phyloP scores from a whole-genome alignment of 2,113 vertebrate species.

The Vulpes ferrilata region DNA sequence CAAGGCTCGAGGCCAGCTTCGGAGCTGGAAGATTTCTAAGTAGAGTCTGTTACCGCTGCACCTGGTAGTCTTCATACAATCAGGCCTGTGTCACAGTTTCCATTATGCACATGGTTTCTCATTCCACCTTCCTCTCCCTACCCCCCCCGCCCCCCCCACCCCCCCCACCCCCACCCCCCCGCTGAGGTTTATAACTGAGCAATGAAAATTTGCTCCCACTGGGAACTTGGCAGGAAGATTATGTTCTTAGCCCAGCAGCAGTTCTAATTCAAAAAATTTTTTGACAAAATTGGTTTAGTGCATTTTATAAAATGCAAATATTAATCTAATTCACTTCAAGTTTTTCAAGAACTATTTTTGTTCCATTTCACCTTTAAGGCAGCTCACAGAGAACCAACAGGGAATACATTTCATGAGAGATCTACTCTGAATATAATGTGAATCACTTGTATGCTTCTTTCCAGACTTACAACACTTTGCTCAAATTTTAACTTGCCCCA shows the following conservation, averaged over 20 bases:
- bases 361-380: slow-evolving; percentile 66
- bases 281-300: slow-evolving; percentile 74
- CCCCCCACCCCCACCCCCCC: neutral
- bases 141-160: neutral
- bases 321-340: slow-evolving; percentile 69
- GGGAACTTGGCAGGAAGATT: slow-evolving; percentile 71
- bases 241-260: slow-evolving; percentile 75
- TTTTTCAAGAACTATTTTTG: slow-evolving; percentile 62
- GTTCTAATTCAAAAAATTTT: slow-evolving; percentile 52
- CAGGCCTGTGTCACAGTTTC: slow-evolving; percentile 68
- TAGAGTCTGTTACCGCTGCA: slow-evolving; percentile 22
- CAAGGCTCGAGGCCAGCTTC: neutral
- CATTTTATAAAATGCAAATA: slow-evolving; percentile 77
- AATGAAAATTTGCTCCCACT: slow-evolving; percentile 69
- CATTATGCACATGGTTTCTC: slow-evolving; percentile 38
- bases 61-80: slow-evolving; percentile 59
- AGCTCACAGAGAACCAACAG: slow-evolving; percentile 21
- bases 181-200: slow-evolving; percentile 60
- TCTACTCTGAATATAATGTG: slow-evolving; percentile 31
- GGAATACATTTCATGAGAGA: slow-evolving; percentile 57
- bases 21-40: slow-evolving; percentile 40
- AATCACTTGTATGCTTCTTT: neutral
- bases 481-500: slow-evolving; percentile 58
- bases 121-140: neutral
- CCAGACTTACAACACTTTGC: slow-evolving; percentile 52